phyloP scores from a whole-genome alignment of 1,140 invertebrate species.

The Thaumatotibia leucotreta region DNA sequence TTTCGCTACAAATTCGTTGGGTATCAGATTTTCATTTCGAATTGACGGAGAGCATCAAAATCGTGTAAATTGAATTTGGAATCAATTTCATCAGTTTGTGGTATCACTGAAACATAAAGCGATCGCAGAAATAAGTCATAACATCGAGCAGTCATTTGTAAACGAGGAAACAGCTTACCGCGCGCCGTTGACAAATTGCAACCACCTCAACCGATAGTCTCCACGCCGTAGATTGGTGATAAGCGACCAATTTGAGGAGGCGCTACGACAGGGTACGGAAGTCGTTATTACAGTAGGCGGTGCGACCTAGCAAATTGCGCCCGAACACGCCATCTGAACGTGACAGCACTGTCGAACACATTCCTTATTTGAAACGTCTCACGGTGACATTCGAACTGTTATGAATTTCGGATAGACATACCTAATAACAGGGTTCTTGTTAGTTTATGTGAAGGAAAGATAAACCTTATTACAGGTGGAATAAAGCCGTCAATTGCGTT shows the following conservation, averaged over 20 bases:
- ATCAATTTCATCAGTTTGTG: too few species aligned
- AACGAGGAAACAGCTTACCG: constrained; percentile 47
- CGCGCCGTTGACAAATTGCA: constrained; percentile 63
- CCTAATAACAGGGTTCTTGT: neutral
- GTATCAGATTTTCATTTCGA: too few species aligned
- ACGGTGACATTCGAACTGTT: constrained; percentile 57
- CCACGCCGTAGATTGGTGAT: constrained; percentile 71
- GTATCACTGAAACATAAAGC: neutral
- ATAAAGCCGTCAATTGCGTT: neutral
- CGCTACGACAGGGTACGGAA: constrained; percentile 72
- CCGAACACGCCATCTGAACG: constrained; percentile 69
- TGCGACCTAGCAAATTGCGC: constrained; percentile 66
- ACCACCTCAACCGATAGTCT: constrained; percentile 62
- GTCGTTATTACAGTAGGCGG: constrained; percentile 75
- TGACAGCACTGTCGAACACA: constrained; percentile 70
- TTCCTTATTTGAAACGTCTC: constrained; percentile 71
- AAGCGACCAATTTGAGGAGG: constrained; percentile 75
- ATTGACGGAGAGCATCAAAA: too few species aligned
- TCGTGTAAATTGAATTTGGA: too few species aligned
- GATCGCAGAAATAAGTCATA: neutral
- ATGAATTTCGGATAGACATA: constrained; percentile 25
- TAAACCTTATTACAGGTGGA: neutral
- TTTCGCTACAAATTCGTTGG: too few species aligned
- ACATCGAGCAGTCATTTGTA: constrained; percentile 34
- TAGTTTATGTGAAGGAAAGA: neutral